A percentile compares a stretch with the other conserved stretches of the same genome.
Evolutionary conservation across 1,140 invertebrate species (phyloP).

Genomic region (Marisa cornuarietis): DNA sequence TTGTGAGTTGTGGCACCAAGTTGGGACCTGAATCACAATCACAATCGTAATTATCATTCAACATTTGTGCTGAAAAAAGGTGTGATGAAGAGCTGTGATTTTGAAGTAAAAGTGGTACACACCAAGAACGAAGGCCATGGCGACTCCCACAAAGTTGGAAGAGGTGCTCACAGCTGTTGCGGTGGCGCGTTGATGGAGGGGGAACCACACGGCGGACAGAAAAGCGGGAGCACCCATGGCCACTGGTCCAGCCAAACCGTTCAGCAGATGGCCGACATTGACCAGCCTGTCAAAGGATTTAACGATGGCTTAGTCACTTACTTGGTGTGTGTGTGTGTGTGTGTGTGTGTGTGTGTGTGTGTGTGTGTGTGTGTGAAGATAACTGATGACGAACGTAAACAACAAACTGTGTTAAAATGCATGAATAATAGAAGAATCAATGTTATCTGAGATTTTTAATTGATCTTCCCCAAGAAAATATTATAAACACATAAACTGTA

Average conservation of each 20-base stretch:
- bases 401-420: too few relatives aligned
- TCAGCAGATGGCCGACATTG: constrained; percentile 46
- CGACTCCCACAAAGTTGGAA: constrained; percentile 46
- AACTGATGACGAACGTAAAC: too few relatives aligned
- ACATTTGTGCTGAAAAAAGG: too few relatives aligned
- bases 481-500: too few relatives aligned
- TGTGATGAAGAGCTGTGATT: too few relatives aligned
- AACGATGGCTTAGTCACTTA: neutral
- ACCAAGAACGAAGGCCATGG: constrained; percentile 9
- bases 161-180: constrained; percentile 54
- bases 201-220: constrained; percentile 55
- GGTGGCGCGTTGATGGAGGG: constrained; percentile 52
- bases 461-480: too few relatives aligned
- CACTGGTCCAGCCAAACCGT: constrained; percentile 58
- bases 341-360: neutral
- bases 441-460: too few relatives aligned
- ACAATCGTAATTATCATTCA: too few relatives aligned
- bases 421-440: too few relatives aligned
- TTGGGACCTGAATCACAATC: too few relatives aligned
- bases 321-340: neutral
- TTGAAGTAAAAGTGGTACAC: too few relatives aligned
- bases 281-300: constrained; percentile 41
- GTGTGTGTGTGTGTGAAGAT: neutral
- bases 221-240: constrained; percentile 54
- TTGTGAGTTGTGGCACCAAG: too few relatives aligned